These are phyloP conservation scores for Acridotheres tristis DNA, from an alignment of 2,797 vertebrate species.

Conservation along the genomic window DNA sequence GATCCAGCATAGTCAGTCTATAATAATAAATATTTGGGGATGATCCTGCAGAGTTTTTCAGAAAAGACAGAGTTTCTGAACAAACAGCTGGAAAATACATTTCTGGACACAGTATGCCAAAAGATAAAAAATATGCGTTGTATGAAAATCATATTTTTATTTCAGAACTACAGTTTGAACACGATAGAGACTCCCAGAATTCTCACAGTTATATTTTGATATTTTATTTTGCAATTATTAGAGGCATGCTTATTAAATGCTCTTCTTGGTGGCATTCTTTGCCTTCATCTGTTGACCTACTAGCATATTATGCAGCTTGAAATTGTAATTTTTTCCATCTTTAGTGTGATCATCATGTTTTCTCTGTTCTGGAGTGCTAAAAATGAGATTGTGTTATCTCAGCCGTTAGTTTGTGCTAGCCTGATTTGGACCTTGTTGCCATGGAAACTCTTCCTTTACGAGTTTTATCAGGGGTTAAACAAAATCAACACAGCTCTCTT, in stretches of 20 bases:
- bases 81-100: neutral
- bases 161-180: neutral
- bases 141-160: neutral
- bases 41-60: neutral
- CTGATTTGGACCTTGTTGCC: slow-evolving; percentile 61
- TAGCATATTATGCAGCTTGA: neutral
- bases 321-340: slow-evolving; percentile 1
- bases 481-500: slow-evolving; percentile 14
- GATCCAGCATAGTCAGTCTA: neutral
- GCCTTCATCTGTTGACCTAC: neutral
- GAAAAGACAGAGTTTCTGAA: neutral
- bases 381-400: slow-evolving; percentile 46
- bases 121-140: neutral
- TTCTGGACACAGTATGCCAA: neutral
- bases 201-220: neutral
- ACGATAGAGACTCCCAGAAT: neutral
- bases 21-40: neutral
- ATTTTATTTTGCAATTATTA: neutral
- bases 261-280: neutral
- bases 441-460: slow-evolving; percentile 50
- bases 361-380: slow-evolving; percentile 38
- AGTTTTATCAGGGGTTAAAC: slow-evolving; percentile 55
- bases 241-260: neutral
- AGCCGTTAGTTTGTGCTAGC: slow-evolving; percentile 46
- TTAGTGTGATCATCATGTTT: slow-evolving; percentile 11